phyloP scores from a whole-genome alignment of 1,140 invertebrate genomes.

The Doryteuthis pealeii region DNA sequence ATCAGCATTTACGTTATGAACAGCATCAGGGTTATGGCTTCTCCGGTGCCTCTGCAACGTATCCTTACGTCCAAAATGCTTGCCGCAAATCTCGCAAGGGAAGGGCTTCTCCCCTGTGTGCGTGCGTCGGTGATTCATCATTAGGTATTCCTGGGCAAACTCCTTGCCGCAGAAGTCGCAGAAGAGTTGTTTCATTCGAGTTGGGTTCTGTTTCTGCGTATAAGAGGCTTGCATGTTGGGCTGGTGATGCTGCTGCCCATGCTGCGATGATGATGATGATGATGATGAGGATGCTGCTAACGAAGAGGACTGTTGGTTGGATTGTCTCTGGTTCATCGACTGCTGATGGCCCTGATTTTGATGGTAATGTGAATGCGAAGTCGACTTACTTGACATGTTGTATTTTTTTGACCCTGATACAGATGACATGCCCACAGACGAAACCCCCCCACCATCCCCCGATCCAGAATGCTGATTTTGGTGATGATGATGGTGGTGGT shows the following conservation, averaged over 20 bases:
- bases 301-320: not conserved
- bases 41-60: conserved; percentile 21
- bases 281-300: not conserved
- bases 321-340: not conserved
- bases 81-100: conserved; percentile 17
- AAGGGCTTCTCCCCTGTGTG: conserved; percentile 8
- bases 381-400: not conserved
- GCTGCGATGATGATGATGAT: not conserved
- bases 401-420: not conserved
- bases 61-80: conserved; percentile 21
- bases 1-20: not conserved
- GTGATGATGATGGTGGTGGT: too few relatives aligned
- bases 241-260: not conserved
- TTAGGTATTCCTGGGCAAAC: conserved; percentile 27
- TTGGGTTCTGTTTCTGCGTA: not conserved
- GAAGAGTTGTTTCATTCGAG: not conserved
- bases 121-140: conserved; percentile 22
- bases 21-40: not conserved
- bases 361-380: not conserved
- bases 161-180: conserved; percentile 32
- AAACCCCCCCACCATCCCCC: not conserved
- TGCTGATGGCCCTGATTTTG: not conserved
- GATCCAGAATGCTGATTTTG: not conserved
- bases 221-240: too few relatives aligned
- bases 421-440: not conserved